Percentiles rank a stretch among this genome's conserved stretches.
Evolutionary conservation across 2,888 invertebrate species (phyloP).

Genomic region (Nomada fucata): DNA sequence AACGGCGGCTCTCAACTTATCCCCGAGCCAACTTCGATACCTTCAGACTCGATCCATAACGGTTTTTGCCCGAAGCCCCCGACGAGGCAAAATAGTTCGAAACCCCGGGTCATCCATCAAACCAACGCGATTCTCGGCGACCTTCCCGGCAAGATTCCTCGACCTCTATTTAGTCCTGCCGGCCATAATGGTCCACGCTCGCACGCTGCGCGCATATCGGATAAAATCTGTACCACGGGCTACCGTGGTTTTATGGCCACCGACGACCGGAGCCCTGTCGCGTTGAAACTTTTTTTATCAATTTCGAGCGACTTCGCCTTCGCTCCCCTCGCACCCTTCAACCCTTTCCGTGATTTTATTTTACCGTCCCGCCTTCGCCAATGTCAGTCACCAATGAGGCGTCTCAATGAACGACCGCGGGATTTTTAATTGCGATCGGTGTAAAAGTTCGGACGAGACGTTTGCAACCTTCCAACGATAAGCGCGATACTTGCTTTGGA

Average conservation of each 20-base stretch:
- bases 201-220: constrained; percentile 32
- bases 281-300: constrained; percentile 55
- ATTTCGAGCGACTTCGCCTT: constrained; percentile 29
- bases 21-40: constrained; percentile 62
- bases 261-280: constrained; percentile 14
- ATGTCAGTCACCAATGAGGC: constrained; percentile 32
- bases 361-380: constrained; percentile 33
- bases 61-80: constrained; percentile 74
- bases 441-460: background rate
- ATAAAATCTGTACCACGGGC: constrained; percentile 46
- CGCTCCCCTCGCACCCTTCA: too few species aligned
- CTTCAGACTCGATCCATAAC: constrained; percentile 77
- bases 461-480: too few species aligned
- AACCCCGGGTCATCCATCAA: constrained; percentile 73
- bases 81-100: constrained; percentile 77
- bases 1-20: constrained; percentile 69
- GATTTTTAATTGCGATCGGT: constrained; percentile 30
- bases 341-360: background rate
- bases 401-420: background rate
- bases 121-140: constrained; percentile 67
- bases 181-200: constrained; percentile 15
- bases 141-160: constrained; percentile 59
- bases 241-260: constrained; percentile 39
- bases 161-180: constrained; percentile 59
- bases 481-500: background rate